phyloP scores from a whole-genome alignment of 2,797 vertebrate genomes.

The Paratrypauchen microcephalus region DNA sequence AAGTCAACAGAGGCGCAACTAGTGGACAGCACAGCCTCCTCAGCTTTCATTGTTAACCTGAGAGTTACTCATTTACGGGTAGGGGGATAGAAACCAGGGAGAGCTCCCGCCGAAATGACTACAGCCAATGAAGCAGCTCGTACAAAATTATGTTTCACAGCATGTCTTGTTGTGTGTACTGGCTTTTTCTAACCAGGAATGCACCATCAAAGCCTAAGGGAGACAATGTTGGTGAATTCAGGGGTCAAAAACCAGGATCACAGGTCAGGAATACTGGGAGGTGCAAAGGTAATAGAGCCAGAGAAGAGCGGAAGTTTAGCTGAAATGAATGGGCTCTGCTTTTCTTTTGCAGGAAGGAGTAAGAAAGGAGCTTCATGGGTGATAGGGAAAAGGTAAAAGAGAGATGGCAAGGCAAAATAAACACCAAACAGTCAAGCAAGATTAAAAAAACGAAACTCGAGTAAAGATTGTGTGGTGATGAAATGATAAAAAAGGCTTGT shows the following conservation, averaged over 20 bases:
- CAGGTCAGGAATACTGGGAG: constrained; percentile 41
- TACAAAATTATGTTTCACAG: constrained; percentile 34
- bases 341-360: constrained; percentile 14
- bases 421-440: not conserved
- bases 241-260: constrained; percentile 39
- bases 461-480: not conserved
- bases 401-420: constrained; percentile 4
- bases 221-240: constrained; percentile 29
- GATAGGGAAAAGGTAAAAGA: not conserved
- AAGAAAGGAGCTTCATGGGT: constrained; percentile 6
- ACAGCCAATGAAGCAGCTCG: constrained; percentile 21
- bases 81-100: constrained; percentile 2
- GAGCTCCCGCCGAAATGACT: constrained; percentile 8
- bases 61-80: constrained; percentile 64
- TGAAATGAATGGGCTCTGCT: constrained; percentile 29
- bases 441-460: not conserved
- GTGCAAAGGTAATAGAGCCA: constrained; percentile 42
- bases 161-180: constrained; percentile 29
- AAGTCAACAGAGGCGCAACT: constrained; percentile 59
- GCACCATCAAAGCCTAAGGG: constrained; percentile 21
- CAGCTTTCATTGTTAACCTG: constrained; percentile 64
- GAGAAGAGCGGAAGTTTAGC: constrained; percentile 28
- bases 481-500: not conserved
- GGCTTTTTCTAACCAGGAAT: constrained; percentile 31
- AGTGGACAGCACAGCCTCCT: constrained; percentile 42